Evolutionary conservation across 2,113 vertebrate genomes (phyloP).

Genomic region (Thunnus thynnus): DNA sequence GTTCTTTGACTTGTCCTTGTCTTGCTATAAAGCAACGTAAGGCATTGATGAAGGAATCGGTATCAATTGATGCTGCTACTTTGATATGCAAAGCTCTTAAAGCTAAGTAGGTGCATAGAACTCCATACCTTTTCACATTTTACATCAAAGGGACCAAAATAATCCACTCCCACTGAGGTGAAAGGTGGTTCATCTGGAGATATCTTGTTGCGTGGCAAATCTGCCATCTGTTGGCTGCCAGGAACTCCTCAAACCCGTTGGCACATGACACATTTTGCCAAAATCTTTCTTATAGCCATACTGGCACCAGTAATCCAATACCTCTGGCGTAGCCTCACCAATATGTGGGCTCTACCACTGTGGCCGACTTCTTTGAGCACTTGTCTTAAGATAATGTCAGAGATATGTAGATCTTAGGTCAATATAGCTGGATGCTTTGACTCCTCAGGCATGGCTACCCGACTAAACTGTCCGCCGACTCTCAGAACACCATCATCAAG

Average conservation of each 20-base stretch:
- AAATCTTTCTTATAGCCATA: not conserved
- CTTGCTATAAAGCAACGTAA: too few species aligned
- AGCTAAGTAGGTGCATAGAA: too few species aligned
- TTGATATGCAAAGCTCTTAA: too few species aligned
- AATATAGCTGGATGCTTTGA: not conserved
- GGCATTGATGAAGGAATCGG: too few species aligned
- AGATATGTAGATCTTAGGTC: not conserved
- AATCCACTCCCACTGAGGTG: constrained; percentile 19
- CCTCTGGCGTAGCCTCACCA: not conserved
- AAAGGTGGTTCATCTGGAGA: constrained; percentile 28
- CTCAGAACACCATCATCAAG: not conserved
- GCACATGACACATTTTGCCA: too few species aligned
- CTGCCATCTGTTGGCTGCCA: constrained; percentile 13
- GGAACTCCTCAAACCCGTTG: too few species aligned
- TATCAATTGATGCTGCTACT: too few species aligned
- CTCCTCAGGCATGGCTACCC: not conserved
- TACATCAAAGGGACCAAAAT: constrained; percentile 8
- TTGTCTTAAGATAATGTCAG: not conserved
- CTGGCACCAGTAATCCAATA: constrained; percentile 22
- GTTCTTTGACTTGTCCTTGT: too few species aligned
- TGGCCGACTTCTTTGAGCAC: not conserved
- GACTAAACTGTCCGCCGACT: not conserved
- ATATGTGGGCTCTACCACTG: not conserved
- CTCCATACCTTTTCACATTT: too few species aligned
- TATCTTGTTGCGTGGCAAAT: not conserved